Base-by-base conservation (phyloP, 2,113 vertebrate species). In the Aptenodytes patagonicus region DNA sequence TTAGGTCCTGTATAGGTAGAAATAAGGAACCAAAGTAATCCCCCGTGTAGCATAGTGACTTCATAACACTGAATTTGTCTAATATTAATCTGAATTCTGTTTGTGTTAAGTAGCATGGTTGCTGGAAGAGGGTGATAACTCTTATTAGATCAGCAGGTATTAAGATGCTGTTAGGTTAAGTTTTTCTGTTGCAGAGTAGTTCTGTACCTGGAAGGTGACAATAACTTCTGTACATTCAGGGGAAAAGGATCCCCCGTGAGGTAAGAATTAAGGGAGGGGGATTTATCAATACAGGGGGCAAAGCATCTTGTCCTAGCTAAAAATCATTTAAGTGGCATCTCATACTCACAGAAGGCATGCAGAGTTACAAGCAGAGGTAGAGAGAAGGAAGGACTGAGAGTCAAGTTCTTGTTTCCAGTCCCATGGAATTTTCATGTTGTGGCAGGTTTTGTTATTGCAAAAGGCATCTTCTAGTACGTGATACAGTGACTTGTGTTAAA, bases 381-480 rank as follows among this genome's bases (percentile, higher is more conserved):
- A 29, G 7, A 52, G 47, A 44, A 75, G 29, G 40, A 52, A 46
- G 24, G 44, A 51, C 17, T 90, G 46, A 34, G 32, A 54, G 25
- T 93, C 49, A 86, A 81, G 72, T 81, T 19, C n/a, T 49, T 64
- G 9, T 70, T 62, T 46, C 11, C 31, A 65, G 29, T 76, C 57
- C 64, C 8, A 14, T 64, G 38, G 72, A 62, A 66, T 80, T 44
- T 84, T 83, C 76, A 31, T 61, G 58, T 87, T 22, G 31, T 80
- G 83, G 66, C 83, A 93, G 62, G 73, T 69, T 87, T 87, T 91
- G 36, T 89, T 89, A 65, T 44, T 93, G 84, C 91, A 93, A 31
- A 52, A 93, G 75, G 14, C 70, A 70, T 88, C 71, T 82, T 65
- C 42, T 69, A 13, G 36, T 90, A 65, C 0, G 2, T 11, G 78